Evolutionary conservation across 1,140 invertebrate species (phyloP).

Genomic region (Lordiphosa mommai): DNA sequence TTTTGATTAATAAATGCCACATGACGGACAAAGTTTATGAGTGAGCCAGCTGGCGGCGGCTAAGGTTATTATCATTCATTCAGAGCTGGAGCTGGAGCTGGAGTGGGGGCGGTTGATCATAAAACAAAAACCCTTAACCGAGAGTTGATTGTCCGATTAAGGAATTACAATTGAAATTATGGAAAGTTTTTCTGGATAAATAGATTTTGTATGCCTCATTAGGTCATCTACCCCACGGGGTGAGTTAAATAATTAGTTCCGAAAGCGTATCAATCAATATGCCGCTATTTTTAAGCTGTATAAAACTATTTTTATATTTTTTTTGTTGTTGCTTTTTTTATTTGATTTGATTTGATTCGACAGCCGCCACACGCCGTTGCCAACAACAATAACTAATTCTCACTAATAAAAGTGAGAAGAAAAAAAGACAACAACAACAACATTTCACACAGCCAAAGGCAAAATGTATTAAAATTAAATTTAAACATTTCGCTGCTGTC

Average conservation of each 20-base stretch:
- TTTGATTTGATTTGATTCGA: slow-evolving; percentile 51
- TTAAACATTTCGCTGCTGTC: slow-evolving; percentile 57
- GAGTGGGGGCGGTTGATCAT: slow-evolving; percentile 19
- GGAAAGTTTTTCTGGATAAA: slow-evolving; percentile 19
- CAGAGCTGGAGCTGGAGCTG: background rate
- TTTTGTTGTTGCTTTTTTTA: too few relatives aligned
- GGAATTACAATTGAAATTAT: slow-evolving; percentile 51
- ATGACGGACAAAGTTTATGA: slow-evolving; percentile 36
- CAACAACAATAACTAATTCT: slow-evolving; percentile 35
- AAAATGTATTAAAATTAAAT: slow-evolving; percentile 69
- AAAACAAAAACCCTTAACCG: too few relatives aligned
- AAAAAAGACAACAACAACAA: slow-evolving; percentile 2
- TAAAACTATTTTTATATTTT: slow-evolving; percentile 6
- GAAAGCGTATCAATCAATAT: slow-evolving; percentile 51
- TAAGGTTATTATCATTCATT: slow-evolving; percentile 45
- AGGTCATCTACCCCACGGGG: slow-evolving; percentile 48
- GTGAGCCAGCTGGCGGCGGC: slow-evolving; percentile 42
- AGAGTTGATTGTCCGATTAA: too few relatives aligned
- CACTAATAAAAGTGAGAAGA: slow-evolving; percentile 53
- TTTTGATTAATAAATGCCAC: slow-evolving; percentile 68
- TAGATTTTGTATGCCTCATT: slow-evolving; percentile 43
- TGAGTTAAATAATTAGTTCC: slow-evolving; percentile 61
- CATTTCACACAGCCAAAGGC: slow-evolving; percentile 4
- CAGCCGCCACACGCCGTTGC: slow-evolving; percentile 61
- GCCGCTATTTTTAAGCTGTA: slow-evolving; percentile 61